Evolutionary conservation across 1,140 invertebrate species (phyloP).

Genomic region (Drosophila pallidifrons): DNA sequence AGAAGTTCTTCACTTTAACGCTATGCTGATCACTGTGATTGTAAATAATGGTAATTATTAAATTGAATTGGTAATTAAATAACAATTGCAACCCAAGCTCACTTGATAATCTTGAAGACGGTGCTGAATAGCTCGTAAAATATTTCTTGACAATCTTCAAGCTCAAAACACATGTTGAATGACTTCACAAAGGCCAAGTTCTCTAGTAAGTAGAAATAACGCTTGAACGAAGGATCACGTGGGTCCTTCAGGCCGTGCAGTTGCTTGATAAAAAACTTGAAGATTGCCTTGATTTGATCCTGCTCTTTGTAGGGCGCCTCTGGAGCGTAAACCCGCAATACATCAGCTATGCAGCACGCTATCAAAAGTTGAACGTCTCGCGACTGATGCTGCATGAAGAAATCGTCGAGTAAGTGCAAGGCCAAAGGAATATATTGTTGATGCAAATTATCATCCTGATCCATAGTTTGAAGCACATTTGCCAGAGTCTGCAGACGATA

Average conservation of each 20-base stretch:
- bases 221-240: constrained; percentile 98
- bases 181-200: constrained; percentile 99
- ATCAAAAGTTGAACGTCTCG: constrained; percentile 97
- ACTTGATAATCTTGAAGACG: constrained; percentile 99
- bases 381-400: constrained; percentile 95
- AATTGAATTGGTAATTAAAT: background rate
- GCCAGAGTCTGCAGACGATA: constrained; percentile 90
- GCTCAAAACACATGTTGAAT: constrained; percentile 99
- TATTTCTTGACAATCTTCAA: constrained; percentile 98
- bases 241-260: constrained; percentile 97
- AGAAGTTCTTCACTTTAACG: constrained; percentile 97
- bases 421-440: constrained; percentile 97
- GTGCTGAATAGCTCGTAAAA: constrained; percentile 96
- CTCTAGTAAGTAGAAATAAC: constrained; percentile 98
- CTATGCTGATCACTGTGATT: constrained; percentile 95
- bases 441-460: constrained; percentile 97
- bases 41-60: constrained; percentile 29
- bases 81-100: constrained; percentile 83
- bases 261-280: constrained; percentile 98
- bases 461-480: constrained; percentile 97
- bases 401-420: constrained; percentile 96
- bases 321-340: constrained; percentile 98
- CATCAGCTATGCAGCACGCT: constrained; percentile 98
- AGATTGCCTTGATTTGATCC: constrained; percentile 96
- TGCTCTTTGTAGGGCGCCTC: constrained; percentile 98